Conservation (phyloP, 2,797 vertebrate genomes). For the Dipus sagitta region DNA sequence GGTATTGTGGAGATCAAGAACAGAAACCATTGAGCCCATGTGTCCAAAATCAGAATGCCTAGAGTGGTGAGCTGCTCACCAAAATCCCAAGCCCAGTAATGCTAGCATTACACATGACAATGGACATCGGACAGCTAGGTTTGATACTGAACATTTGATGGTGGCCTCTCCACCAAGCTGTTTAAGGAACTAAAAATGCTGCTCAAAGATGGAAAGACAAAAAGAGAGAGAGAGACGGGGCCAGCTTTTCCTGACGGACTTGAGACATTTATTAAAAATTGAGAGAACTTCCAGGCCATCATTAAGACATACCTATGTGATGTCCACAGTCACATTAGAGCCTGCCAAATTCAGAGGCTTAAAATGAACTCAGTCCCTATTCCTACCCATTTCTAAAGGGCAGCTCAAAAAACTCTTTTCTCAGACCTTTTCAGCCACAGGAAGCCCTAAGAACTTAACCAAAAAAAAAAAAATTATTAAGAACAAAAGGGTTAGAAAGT, state of each 20-base stretch:
- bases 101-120: not conserved
- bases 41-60: not conserved
- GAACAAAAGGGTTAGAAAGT: slow-evolving; percentile 57
- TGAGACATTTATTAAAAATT: slow-evolving; percentile 47
- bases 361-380: slow-evolving; percentile 19
- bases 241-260: not conserved
- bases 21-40: slow-evolving; percentile 13
- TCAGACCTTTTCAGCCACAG: slow-evolving; percentile 53
- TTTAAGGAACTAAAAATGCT: slow-evolving; percentile 17
- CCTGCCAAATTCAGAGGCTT: slow-evolving; percentile 40
- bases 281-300: not conserved
- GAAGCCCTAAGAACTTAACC: slow-evolving; percentile 35
- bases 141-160: not conserved
- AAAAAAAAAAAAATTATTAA: not conserved
- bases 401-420: slow-evolving; percentile 6
- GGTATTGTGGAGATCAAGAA: slow-evolving; percentile 5
- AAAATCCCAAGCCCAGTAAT: not conserved
- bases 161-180: not conserved
- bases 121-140: not conserved
- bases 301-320: slow-evolving; percentile 19
- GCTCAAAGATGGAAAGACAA: not conserved
- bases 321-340: not conserved
- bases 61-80: not conserved
- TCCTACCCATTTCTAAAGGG: slow-evolving; percentile 50
- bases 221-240: not conserved